phyloP scores from a whole-genome alignment of 2,888 invertebrate species.

The Drosophila niveifrons region DNA sequence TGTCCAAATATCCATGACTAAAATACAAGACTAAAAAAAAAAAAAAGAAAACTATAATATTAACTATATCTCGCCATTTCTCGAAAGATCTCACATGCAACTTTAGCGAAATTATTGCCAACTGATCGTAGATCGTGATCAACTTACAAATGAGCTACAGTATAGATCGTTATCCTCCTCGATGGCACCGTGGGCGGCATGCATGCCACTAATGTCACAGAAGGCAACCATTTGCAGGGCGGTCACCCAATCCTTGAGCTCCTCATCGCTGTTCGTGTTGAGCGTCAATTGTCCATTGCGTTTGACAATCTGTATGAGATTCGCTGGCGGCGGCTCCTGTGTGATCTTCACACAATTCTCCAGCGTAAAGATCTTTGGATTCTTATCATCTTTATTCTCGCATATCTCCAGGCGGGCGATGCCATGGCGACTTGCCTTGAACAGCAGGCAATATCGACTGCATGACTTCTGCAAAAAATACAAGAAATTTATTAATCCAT shows the following conservation, averaged over 20 bases:
- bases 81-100: background rate
- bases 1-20: no score
- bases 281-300: slow-evolving; percentile 89
- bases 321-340: slow-evolving; percentile 87
- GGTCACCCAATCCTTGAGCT: slow-evolving; percentile 91
- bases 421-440: slow-evolving; percentile 93
- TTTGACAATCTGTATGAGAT: slow-evolving; percentile 89
- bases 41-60: no score
- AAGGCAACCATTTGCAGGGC: slow-evolving; percentile 94
- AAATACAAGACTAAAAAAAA: no score
- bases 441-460: slow-evolving; percentile 88
- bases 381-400: slow-evolving; percentile 91
- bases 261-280: slow-evolving; percentile 88
- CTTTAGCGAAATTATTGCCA: no score
- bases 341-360: slow-evolving; percentile 95
- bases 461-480: slow-evolving; percentile 90
- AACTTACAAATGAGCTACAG: slow-evolving; percentile 89
- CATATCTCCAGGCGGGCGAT: slow-evolving; percentile 94
- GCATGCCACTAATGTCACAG: slow-evolving; percentile 87
- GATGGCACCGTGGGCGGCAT: slow-evolving; percentile 86
- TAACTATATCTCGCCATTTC: no score
- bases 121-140: no score
- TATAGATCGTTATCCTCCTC: slow-evolving; percentile 96
- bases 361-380: slow-evolving; percentile 92
- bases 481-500: background rate